Evolutionary conservation across 2,888 invertebrate species (phyloP).

Genomic region (Ophion ellenae): DNA sequence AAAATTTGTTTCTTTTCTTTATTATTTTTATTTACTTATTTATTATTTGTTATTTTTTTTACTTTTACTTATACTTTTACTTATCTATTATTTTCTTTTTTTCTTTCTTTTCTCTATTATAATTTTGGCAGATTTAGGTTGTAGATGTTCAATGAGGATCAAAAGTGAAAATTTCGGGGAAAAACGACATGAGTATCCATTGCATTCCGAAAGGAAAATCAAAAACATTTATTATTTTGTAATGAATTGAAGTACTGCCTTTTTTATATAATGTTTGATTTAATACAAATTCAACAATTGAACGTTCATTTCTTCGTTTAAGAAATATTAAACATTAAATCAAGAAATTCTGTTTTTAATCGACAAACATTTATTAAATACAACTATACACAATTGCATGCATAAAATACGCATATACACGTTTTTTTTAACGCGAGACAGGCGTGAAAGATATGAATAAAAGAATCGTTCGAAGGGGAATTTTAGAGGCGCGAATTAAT

Average conservation of each 20-base stretch:
- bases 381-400: not conserved
- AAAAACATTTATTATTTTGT: not conserved
- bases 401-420: not conserved
- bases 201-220: not conserved
- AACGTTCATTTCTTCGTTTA: not conserved
- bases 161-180: not conserved
- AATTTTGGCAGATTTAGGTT: not conserved
- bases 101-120: too few relatives aligned
- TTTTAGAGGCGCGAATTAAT: constrained; percentile 48
- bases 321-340: not conserved
- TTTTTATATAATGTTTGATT: not conserved
- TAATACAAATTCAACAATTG: not conserved
- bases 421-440: not conserved
- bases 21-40: too few relatives aligned
- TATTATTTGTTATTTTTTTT: too few relatives aligned
- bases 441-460: not conserved
- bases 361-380: too few relatives aligned
- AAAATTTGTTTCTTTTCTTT: not conserved
- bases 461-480: constrained; percentile 22
- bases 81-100: too few relatives aligned
- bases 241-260: not conserved
- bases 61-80: too few relatives aligned
- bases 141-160: not conserved
- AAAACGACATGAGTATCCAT: not conserved
- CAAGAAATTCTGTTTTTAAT: not conserved